Conservation (phyloP, 2,888 invertebrate genomes). For the Sthenelais limicola region DNA sequence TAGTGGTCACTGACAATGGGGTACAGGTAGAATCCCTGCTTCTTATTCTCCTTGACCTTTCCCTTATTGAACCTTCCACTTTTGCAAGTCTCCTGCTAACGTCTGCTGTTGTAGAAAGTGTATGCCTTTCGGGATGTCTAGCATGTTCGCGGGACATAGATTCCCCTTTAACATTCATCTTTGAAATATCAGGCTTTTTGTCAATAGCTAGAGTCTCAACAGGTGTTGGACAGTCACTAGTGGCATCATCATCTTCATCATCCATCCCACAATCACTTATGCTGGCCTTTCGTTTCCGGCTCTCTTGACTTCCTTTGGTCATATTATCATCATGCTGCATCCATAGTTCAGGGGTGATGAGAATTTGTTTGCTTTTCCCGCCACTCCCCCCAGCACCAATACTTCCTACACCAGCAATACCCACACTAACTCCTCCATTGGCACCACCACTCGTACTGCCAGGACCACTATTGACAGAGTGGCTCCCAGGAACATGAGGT, state of each 20-base stretch:
- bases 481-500: conserved; percentile 1
- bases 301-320: neutral
- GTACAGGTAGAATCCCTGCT: conserved; percentile 35
- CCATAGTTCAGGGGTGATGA: conserved; percentile 94
- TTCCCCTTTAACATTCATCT: conserved; percentile 11
- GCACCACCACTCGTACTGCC: neutral
- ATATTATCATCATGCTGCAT: conserved; percentile 50
- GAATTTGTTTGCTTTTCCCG: conserved; percentile 53
- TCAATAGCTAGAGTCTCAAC: neutral
- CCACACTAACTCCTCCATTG: no score
- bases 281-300: neutral
- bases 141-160: neutral
- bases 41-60: neutral
- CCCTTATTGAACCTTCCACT: neutral
- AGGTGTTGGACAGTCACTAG: no score
- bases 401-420: no score
- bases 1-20: conserved; percentile 34
- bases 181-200: conserved; percentile 18
- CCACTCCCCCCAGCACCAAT: neutral
- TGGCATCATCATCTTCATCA: neutral
- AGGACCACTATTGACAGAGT: conserved; percentile 26
- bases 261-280: conserved; percentile 16
- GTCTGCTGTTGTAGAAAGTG: neutral
- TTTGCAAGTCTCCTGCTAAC: neutral
- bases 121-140: neutral